phyloP scores from a whole-genome alignment of 2,113 vertebrate species.

The Strix uralensis region DNA sequence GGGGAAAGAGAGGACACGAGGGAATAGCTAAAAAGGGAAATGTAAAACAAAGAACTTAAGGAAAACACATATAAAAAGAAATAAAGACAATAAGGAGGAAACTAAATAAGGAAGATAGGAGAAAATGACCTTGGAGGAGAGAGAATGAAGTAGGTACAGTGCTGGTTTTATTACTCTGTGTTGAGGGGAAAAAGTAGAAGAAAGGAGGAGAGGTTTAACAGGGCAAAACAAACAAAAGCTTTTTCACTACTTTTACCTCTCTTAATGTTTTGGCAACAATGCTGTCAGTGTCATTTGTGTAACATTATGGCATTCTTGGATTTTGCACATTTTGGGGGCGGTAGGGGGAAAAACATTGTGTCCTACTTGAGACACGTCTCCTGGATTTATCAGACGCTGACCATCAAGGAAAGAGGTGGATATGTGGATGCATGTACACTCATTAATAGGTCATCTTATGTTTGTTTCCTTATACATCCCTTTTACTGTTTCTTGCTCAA shows the following conservation, averaged over 20 bases:
- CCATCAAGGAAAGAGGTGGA: neutral
- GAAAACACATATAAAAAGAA: neutral
- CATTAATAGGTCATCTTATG: neutral
- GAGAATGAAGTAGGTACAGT: neutral
- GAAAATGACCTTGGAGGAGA: neutral
- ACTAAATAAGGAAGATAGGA: neutral
- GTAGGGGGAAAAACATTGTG: fast-evolving
- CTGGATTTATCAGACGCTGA: neutral
- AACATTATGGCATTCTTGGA: neutral
- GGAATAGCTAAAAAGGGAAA: slow-evolving; percentile 33
- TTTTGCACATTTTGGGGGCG: neutral
- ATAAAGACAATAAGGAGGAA: slow-evolving; percentile 19
- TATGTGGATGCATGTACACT: neutral
- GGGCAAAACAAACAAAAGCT: neutral
- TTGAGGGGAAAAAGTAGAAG: neutral
- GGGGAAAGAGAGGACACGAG: neutral
- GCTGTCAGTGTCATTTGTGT: neutral
- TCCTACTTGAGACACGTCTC: neutral
- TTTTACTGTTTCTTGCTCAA: neutral
- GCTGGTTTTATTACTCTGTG: neutral
- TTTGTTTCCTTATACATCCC: neutral
- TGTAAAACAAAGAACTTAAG: slow-evolving; percentile 10
- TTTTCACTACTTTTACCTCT: neutral
- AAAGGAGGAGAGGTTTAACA: neutral
- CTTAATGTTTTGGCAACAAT: neutral